Evolutionary conservation across 2,888 invertebrate genomes (phyloP).

Genomic region (Pristionchus arcanus): DNA sequence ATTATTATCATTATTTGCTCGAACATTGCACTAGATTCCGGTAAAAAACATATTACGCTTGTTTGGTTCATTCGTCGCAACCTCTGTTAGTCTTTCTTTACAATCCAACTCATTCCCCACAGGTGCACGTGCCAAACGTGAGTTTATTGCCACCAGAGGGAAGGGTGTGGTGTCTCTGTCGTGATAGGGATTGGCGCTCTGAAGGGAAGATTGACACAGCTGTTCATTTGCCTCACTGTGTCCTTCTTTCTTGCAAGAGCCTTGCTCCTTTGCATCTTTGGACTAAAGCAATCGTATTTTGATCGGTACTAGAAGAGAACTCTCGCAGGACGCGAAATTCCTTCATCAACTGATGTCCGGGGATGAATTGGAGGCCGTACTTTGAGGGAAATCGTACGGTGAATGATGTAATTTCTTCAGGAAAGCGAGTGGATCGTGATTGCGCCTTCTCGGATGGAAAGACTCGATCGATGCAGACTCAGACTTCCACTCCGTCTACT

Average conservation of each 20-base stretch:
- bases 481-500: constrained; percentile 65
- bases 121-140: background rate
- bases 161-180: background rate
- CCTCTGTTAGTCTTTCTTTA: background rate
- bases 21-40: too few species aligned
- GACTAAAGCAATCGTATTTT: too few species aligned
- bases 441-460: constrained; percentile 58
- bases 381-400: too few species aligned
- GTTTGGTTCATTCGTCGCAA: background rate
- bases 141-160: background rate
- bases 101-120: background rate
- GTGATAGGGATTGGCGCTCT: background rate
- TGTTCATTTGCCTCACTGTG: background rate
- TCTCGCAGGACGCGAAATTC: too few species aligned
- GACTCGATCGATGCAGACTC: constrained; percentile 67
- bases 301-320: too few species aligned
- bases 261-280: too few species aligned
- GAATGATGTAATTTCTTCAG: background rate
- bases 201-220: too few species aligned
- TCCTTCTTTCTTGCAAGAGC: background rate
- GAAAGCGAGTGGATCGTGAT: constrained; percentile 56
- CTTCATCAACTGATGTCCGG: too few species aligned
- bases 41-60: background rate
- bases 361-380: too few species aligned
- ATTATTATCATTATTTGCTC: too few species aligned